A percentile compares a stretch with the other conserved stretches of the same genome.
These are phyloP conservation scores for Festucalex cinctus DNA, from an alignment of 2,113 vertebrate genomes.

Conservation along the genomic window DNA sequence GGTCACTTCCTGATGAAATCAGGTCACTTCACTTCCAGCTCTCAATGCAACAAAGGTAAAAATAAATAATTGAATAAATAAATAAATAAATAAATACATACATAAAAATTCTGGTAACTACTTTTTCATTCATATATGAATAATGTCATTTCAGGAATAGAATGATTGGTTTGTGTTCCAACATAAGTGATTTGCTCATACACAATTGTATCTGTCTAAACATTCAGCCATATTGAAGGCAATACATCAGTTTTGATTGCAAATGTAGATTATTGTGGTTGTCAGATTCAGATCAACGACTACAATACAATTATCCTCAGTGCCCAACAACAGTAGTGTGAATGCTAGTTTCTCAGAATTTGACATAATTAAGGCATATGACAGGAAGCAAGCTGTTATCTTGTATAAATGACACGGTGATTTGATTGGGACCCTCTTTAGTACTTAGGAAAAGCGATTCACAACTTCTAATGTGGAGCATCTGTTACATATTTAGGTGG, in stretches of 20 bases:
- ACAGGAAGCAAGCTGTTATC: background rate
- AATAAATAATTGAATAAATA: background rate
- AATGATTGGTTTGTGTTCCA: too few species aligned
- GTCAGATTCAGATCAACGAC: background rate
- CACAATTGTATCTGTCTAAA: background rate
- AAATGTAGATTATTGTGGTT: background rate
- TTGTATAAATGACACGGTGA: background rate
- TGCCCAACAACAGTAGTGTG: background rate
- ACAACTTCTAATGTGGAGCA: background rate
- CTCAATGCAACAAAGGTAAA: background rate
- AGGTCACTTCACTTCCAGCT: too few species aligned
- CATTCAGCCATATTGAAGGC: background rate
- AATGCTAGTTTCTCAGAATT: background rate
- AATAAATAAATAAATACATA: background rate
- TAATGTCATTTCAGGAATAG: too few species aligned
- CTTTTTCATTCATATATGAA: too few species aligned
- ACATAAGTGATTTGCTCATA: background rate
- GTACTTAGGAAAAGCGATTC: background rate
- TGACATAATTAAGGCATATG: background rate
- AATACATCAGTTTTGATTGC: background rate
- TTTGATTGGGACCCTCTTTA: background rate
- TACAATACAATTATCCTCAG: background rate
- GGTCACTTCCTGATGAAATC: too few species aligned
- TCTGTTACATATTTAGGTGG: conserved; percentile 1
- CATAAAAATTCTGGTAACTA: too few species aligned